These are phyloP conservation scores for Dilophus febrilis DNA, from an alignment of 2,888 invertebrate genomes.

Conservation along the genomic window DNA sequence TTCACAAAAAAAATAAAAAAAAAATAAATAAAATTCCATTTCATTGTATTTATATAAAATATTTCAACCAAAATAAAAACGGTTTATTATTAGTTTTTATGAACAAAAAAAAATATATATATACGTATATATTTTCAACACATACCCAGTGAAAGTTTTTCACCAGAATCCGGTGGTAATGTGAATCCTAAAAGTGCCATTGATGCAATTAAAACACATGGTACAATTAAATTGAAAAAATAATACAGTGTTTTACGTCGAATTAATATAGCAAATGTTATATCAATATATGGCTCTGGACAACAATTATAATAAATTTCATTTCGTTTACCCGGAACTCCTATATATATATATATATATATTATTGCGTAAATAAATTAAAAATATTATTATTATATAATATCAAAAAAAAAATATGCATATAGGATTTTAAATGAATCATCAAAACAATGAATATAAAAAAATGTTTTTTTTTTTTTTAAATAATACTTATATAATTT, in stretches of 20 bases:
- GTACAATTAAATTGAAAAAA: slow-evolving; percentile 98
- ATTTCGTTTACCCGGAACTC: slow-evolving; percentile 85
- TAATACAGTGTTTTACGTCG: slow-evolving; percentile 95
- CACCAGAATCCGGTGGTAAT: slow-evolving; percentile 96
- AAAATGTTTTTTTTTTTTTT: too few relatives aligned
- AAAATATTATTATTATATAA: too few relatives aligned
- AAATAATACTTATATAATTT: too few relatives aligned
- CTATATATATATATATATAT: too few relatives aligned
- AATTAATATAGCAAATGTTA: slow-evolving; percentile 93
- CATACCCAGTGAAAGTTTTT: slow-evolving; percentile 92
- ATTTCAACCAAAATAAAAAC: background rate
- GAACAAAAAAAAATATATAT: too few relatives aligned
- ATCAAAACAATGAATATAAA: too few relatives aligned
- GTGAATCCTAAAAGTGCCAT: slow-evolving; percentile 98
- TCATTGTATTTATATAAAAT: too few relatives aligned
- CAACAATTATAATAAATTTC: slow-evolving; percentile 94
- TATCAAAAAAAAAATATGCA: too few relatives aligned
- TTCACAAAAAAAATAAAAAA: too few relatives aligned
- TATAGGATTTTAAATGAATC: too few relatives aligned
- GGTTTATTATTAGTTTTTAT: background rate
- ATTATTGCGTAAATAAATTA: too few relatives aligned
- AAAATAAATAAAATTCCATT: too few relatives aligned
- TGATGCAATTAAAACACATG: slow-evolving; percentile 95
- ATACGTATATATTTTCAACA: slow-evolving; percentile 11
- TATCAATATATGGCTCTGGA: slow-evolving; percentile 94